A percentile compares a stretch with the other conserved stretches of the same genome.
These are phyloP conservation scores for Harlomillsia oculata DNA, from an alignment of 1,140 invertebrate species.

Conservation along the genomic window DNA sequence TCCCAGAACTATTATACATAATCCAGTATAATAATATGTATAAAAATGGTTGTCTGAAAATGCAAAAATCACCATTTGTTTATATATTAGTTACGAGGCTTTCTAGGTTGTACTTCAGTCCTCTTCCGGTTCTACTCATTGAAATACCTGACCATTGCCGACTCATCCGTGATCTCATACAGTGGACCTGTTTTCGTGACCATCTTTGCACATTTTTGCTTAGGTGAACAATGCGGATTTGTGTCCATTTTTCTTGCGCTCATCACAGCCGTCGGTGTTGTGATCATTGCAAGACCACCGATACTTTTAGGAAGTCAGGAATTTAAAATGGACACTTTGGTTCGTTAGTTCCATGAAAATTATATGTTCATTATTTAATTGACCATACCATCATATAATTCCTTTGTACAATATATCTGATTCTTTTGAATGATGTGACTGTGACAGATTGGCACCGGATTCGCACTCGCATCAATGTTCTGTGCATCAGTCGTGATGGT, in stretches of 20 bases:
- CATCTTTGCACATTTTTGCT: slow-evolving; percentile 23
- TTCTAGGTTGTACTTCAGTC: slow-evolving; percentile 4
- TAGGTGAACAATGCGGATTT: slow-evolving; percentile 25
- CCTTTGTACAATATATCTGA: background rate
- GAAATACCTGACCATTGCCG: slow-evolving; percentile 14
- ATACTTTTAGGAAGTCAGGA: background rate
- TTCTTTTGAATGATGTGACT: background rate
- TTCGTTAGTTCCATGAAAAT: background rate
- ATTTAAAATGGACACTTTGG: slow-evolving; percentile 15
- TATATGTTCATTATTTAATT: background rate
- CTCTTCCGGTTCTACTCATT: slow-evolving; percentile 23
- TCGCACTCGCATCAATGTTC: slow-evolving; percentile 16
- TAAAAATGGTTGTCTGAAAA: too few species aligned
- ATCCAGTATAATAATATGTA: too few species aligned
- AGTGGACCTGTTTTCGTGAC: slow-evolving; percentile 13
- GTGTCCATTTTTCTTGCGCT: slow-evolving; percentile 9
- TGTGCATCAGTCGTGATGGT: slow-evolving; percentile 8
- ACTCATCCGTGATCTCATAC: slow-evolving; percentile 21
- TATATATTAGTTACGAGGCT: slow-evolving; percentile 13
- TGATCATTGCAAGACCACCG: slow-evolving; percentile 18
- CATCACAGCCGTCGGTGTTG: slow-evolving; percentile 7
- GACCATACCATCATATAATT: background rate
- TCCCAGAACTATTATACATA: too few species aligned
- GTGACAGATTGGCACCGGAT: slow-evolving; percentile 13
- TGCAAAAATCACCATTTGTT: slow-evolving; percentile 3